Conservation (phyloP, 2,888 invertebrate species). For the Latheticus oryzae region DNA sequence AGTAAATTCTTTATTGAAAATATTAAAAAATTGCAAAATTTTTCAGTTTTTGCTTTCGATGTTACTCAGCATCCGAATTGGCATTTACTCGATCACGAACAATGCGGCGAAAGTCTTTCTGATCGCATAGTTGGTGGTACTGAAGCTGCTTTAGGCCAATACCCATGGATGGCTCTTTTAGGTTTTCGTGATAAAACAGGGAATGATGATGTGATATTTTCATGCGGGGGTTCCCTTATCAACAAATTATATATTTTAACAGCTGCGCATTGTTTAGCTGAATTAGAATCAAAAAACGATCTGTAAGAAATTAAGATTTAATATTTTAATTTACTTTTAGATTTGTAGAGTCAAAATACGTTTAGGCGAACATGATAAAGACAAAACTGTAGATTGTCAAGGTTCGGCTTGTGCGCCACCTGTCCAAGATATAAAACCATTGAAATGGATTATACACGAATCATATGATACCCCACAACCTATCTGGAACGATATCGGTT, state of each 20-base stretch:
- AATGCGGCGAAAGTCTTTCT: slow-evolving; percentile 69
- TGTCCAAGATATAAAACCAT: slow-evolving; percentile 61
- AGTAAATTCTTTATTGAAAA: too few species aligned
- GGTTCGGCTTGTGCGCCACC: slow-evolving; percentile 60
- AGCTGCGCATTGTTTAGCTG: slow-evolving; percentile 64
- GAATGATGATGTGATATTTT: slow-evolving; percentile 43
- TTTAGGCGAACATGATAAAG: slow-evolving; percentile 54
- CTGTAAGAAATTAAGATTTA: not conserved
- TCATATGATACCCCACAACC: slow-evolving; percentile 18
- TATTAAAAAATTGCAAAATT: slow-evolving; percentile 1
- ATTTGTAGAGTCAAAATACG: slow-evolving; percentile 51
- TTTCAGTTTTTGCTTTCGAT: slow-evolving; percentile 6
- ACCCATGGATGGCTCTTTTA: slow-evolving; percentile 73
- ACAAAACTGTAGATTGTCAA: slow-evolving; percentile 54
- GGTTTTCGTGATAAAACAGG: slow-evolving; percentile 62
- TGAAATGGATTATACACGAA: slow-evolving; percentile 31
- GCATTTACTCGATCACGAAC: slow-evolving; percentile 64
- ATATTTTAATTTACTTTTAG: not conserved
- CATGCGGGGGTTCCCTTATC: slow-evolving; percentile 64
- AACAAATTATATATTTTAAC: slow-evolving; percentile 62
- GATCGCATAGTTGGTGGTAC: slow-evolving; percentile 75
- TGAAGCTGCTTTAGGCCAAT: slow-evolving; percentile 71
- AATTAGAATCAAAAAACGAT: slow-evolving; percentile 26
- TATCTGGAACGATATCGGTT: slow-evolving; percentile 62
- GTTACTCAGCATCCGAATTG: slow-evolving; percentile 49